These are phyloP conservation scores for Sebastes elongatus DNA, from an alignment of 2,797 vertebrate species.

Conservation along the genomic window DNA sequence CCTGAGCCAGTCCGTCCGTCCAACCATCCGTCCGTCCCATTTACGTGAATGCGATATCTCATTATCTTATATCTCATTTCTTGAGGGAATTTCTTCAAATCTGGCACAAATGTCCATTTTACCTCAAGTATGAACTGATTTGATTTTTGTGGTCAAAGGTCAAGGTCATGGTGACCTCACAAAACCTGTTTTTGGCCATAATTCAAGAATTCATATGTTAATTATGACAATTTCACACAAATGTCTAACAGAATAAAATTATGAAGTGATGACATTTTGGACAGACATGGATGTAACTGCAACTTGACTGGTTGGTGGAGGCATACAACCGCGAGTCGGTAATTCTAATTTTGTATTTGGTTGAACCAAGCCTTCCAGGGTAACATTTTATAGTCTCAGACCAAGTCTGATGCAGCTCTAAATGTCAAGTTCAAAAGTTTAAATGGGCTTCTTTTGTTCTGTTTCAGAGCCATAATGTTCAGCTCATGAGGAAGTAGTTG, in stretches of 20 bases:
- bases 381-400: neutral
- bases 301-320: neutral
- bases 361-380: neutral
- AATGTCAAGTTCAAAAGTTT: constrained; percentile 4
- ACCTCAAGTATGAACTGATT: neutral
- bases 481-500: constrained; percentile 26
- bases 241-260: neutral
- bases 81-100: neutral
- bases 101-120: no score
- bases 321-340: neutral
- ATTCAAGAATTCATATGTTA: neutral
- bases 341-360: neutral
- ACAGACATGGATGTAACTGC: neutral
- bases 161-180: no score
- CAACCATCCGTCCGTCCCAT: neutral
- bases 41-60: neutral
- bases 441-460: neutral
- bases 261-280: neutral
- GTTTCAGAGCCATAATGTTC: neutral
- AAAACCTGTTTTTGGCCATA: neutral
- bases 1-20: neutral
- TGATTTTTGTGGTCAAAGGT: no score
- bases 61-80: no score
- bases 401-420: neutral
- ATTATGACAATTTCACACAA: neutral